A percentile compares a stretch with the other conserved stretches of the same genome.
Evolutionary conservation across 2,113 vertebrate species (phyloP).

Genomic region (Sus scrofa): T2T-Sscrofa CM000822.6:7753001-7753500

Average conservation of each 20-base stretch:
- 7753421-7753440: not conserved
- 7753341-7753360: not conserved
- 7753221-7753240: not conserved
- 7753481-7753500: conserved; percentile 28
- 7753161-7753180: not conserved
- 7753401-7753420: not conserved
- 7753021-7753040: not conserved
- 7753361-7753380: not conserved
- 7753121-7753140: not conserved
- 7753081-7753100: not conserved
- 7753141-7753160: not conserved
- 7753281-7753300: not conserved
- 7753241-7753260: not conserved
- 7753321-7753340: not conserved
- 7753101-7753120: not conserved
- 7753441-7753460: not conserved
- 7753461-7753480: not conserved
- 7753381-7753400: not conserved
- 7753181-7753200: not conserved
- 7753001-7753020: not conserved
- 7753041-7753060: not conserved
- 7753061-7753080: not conserved
- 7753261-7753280: not conserved
- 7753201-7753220: not conserved
- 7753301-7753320: not conserved